phyloP scores from a whole-genome alignment of 2,113 vertebrate species.

The Glaucidium brasilianum region DNA sequence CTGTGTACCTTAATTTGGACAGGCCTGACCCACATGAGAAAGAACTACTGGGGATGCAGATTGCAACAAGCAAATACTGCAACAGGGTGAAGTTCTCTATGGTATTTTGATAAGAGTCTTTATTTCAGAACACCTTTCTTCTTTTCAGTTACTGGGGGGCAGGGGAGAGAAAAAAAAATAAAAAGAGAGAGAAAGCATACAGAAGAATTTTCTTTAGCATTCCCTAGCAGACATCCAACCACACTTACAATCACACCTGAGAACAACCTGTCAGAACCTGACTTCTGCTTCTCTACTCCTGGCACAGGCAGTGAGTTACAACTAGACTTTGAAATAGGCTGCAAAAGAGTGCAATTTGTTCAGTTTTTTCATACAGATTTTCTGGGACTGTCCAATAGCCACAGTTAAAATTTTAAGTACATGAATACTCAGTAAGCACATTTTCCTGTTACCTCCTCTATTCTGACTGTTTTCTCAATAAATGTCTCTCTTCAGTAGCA shows the following conservation, averaged over 20 bases:
- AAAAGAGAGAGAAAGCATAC: background rate
- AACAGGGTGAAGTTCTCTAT: background rate
- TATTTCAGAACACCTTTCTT: background rate
- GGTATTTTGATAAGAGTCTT: background rate
- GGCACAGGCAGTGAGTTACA: background rate
- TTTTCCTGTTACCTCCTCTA: background rate
- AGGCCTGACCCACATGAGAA: background rate
- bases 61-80: background rate
- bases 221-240: background rate
- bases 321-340: background rate
- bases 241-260: fast-evolving
- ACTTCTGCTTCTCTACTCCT: background rate
- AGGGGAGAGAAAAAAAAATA: background rate
- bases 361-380: background rate
- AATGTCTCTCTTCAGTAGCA: background rate
- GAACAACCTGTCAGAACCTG: background rate
- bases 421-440: fast-evolving
- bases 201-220: background rate
- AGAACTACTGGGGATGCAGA: background rate
- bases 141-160: background rate
- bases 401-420: background rate
- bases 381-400: background rate
- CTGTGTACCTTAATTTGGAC: background rate
- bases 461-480: background rate
- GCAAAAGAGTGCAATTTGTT: background rate